Evolutionary conservation across 2,888 invertebrate genomes (phyloP).

Genomic region (Caenorhabditis sp.): DNA sequence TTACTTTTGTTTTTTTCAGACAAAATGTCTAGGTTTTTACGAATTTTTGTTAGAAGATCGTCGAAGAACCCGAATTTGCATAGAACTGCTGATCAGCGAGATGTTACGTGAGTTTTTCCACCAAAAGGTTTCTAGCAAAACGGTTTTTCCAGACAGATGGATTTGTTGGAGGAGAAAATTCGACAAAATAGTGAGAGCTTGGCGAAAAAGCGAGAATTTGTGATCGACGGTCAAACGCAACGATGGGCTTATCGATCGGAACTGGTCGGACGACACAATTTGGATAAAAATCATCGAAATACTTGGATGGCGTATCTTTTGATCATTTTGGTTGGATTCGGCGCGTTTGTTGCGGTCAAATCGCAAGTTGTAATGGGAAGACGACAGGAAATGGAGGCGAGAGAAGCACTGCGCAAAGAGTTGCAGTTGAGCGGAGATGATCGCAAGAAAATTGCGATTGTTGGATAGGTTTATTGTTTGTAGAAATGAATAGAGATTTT

Average conservation of each 20-base stretch:
- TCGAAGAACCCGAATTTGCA: conserved; percentile 44
- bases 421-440: conserved; percentile 54
- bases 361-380: conserved; percentile 56
- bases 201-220: conserved; percentile 44
- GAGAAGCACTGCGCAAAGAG: conserved; percentile 36
- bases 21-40: not conserved
- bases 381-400: conserved; percentile 61
- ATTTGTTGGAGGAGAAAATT: conserved; percentile 55
- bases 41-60: not conserved
- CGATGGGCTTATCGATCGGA: conserved; percentile 64
- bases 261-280: conserved; percentile 52
- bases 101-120: conserved; percentile 43
- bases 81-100: conserved; percentile 41
- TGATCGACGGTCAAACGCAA: conserved; percentile 50
- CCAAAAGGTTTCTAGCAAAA: not conserved
- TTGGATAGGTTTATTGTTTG: conserved; percentile 6
- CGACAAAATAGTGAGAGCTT: conserved; percentile 17
- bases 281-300: conserved; percentile 58
- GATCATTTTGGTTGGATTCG: conserved; percentile 61
- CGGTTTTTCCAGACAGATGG: conserved; percentile 51
- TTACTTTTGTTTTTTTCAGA: not conserved
- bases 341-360: conserved; percentile 59
- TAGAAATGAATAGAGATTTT: not conserved
- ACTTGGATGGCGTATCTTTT: conserved; percentile 59
- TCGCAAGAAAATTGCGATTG: conserved; percentile 52